Percentiles rank a stretch among this genome's conserved stretches.
Conservation (phyloP, 1,140 invertebrate species). For the Scaptodrosophila lebanonensis region DNA sequence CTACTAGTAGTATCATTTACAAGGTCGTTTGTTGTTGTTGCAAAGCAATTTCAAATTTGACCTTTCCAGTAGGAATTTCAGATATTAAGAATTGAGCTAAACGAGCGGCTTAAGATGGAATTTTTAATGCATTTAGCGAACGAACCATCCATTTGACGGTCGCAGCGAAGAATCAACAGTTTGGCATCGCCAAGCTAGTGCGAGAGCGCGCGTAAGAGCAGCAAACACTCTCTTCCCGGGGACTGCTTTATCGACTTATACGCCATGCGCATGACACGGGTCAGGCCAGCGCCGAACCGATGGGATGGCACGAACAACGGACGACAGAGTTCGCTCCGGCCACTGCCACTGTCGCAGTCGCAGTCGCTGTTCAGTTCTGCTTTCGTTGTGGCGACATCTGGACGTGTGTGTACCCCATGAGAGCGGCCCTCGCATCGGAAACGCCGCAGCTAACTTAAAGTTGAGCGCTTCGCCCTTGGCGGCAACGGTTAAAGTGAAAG, state of each 20-base stretch:
- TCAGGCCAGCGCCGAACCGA: too few species aligned
- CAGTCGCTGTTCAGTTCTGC: constrained; percentile 43
- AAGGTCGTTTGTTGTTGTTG: too few species aligned
- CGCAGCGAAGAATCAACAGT: constrained; percentile 56
- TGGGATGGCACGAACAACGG: too few species aligned
- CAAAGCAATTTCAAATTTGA: too few species aligned
- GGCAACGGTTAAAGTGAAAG: constrained; percentile 35
- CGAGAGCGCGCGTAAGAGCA: not conserved
- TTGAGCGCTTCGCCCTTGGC: constrained; percentile 18
- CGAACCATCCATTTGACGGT: too few species aligned
- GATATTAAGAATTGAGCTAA: too few species aligned
- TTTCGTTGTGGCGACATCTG: constrained; percentile 41
- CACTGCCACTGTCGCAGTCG: not conserved
- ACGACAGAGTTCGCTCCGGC: too few species aligned
- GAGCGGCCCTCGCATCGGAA: constrained; percentile 4
- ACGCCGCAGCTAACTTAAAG: constrained; percentile 35
- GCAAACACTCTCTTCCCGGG: too few species aligned
- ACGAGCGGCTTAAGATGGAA: not conserved
- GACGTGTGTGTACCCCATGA: constrained; percentile 32
- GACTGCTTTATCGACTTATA: constrained; percentile 51
- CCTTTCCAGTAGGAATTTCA: too few species aligned
- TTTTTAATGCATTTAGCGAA: too few species aligned
- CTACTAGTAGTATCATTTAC: too few species aligned
- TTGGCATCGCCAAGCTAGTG: constrained; percentile 43
- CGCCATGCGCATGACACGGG: too few species aligned